A percentile compares a stretch with the other conserved stretches of the same genome.
Conservation (phyloP, 2,113 vertebrate species). For the Oreochromis tanganicae region DNA sequence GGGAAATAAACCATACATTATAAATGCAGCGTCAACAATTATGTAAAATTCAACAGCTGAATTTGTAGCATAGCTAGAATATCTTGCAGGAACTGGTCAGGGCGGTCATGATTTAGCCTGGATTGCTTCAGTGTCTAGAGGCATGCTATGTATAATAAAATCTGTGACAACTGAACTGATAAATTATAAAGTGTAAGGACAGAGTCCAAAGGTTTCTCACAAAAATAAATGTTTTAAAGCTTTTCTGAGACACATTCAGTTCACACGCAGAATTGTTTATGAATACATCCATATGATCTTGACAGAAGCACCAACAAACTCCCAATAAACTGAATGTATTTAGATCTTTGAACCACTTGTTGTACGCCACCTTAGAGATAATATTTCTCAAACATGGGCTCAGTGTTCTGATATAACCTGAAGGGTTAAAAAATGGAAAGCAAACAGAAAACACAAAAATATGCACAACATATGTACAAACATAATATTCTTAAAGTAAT, state of each 20-base stretch:
- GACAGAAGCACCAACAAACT: neutral
- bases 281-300: neutral
- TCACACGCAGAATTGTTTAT: neutral
- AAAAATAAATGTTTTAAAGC: neutral
- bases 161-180: neutral
- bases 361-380: neutral
- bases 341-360: neutral
- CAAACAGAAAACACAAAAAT: neutral
- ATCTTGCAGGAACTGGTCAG: neutral
- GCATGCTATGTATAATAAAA: neutral
- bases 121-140: neutral
- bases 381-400: neutral
- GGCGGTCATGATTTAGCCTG: neutral
- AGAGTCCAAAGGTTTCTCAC: neutral
- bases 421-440: neutral
- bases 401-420: neutral
- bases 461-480: neutral
- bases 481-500: neutral
- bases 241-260: neutral
- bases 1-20: neutral
- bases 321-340: neutral
- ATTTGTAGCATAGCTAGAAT: neutral
- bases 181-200: neutral
- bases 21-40: neutral
- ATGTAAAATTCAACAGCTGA: neutral